Evolutionary conservation across 2,797 vertebrate species (phyloP), one percentile per base, ranked within the genome.

Genomic region (Lacerta viridis): DNA sequence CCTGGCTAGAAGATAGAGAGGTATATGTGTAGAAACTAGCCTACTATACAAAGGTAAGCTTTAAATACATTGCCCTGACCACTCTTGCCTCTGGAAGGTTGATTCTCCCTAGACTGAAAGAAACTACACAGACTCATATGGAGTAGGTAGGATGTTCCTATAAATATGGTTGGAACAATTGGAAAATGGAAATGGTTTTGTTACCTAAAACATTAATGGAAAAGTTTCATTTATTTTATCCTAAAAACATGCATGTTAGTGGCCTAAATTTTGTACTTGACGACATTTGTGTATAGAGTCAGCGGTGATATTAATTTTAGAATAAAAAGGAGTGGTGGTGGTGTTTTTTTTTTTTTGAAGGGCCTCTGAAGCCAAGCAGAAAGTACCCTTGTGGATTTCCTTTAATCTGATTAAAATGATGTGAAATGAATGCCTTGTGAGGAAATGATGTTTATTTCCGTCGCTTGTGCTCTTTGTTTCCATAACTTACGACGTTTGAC

Each of bases 121-220:
- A 6, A 13, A 4, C 18, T 11, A 10, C 11, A 27, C 7, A 41
- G 3, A 74, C 1, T 6, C 43, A 8, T 41, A 41, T 25, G 59
- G 43, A 5, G 33, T 71, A 4, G 20, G 6, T 55, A 20, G 15
- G 17, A 23, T 68, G 10, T 27, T 88, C n/a, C 27, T 72, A 10
- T 71, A 43, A 87, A 84, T 88, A 69, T n/a, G 29, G 64, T n/a
- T 78, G 33, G 17, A 20, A 33, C 11, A 74, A 64, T 23, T 75
- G 46, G 71, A 17, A 46, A 61, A 50, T 66, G 59, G 36, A 29
- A 84, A 41, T 33, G 23, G 2, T 27, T 77, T 17, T n/a, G 46
- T 64, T 36, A 5, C 10, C 75, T 79, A 72, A 66, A 71, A 8
- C 1, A 4, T 6, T 83, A 64, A 50, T 41, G 20, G 66, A 23